Conservation (phyloP, 2,113 vertebrate species). For the Corythaixoides concolor region DNA sequence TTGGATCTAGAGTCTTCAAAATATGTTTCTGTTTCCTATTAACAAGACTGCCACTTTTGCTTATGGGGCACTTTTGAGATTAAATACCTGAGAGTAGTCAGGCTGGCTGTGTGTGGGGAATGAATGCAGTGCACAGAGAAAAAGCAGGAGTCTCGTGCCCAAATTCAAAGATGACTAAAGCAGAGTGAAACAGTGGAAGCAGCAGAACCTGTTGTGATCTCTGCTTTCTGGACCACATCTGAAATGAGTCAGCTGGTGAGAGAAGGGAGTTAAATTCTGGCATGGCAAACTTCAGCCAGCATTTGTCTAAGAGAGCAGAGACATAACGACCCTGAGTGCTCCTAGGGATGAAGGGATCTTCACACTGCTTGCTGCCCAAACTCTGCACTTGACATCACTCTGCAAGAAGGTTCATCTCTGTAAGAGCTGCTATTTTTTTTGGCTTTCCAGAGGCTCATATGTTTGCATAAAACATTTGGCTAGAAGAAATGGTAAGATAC, state of each 20-base stretch:
- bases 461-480: neutral
- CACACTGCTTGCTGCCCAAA: neutral
- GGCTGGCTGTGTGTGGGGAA: neutral
- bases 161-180: neutral
- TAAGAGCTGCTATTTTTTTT: neutral
- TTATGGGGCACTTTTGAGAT: neutral
- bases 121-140: neutral
- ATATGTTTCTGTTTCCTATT: neutral
- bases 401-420: neutral
- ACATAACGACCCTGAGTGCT: neutral
- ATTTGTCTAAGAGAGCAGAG: neutral
- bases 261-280: neutral
- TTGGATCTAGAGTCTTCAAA: neutral
- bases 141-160: neutral
- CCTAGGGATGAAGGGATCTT: neutral
- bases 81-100: neutral
- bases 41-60: neutral
- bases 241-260: neutral
- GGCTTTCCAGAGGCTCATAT: neutral
- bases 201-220: neutral
- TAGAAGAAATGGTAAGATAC: neutral
- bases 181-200: neutral
- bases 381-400: neutral
- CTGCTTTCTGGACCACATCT: neutral
- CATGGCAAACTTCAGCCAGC: neutral